A percentile compares a stretch with the other conserved stretches of the same genome.
Conservation (phyloP, 2,113 vertebrate species). For the Myotis lucifugus region DNA sequence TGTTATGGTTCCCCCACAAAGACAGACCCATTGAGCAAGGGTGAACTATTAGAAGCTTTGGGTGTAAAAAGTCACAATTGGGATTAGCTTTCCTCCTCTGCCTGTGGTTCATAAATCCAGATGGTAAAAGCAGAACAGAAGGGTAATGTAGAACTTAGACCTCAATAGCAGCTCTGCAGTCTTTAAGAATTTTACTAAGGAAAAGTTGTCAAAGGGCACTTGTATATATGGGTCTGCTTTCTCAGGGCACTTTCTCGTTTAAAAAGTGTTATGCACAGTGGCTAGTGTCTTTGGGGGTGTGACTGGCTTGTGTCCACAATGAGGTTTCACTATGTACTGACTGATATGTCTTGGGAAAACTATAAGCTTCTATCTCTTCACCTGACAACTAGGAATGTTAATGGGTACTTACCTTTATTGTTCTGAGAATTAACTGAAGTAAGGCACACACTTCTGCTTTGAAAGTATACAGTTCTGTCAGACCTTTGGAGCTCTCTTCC, state of each 20-base stretch:
- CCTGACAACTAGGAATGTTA: background rate
- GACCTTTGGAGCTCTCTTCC: background rate
- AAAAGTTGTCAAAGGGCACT: background rate
- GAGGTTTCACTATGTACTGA: background rate
- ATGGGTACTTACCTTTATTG: background rate
- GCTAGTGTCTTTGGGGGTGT: background rate
- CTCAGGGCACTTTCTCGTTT: background rate
- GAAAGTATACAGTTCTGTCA: background rate
- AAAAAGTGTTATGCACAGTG: background rate
- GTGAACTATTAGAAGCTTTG: conserved; percentile 27
- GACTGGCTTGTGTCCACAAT: background rate
- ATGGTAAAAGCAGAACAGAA: conserved; percentile 20
- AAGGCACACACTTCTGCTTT: background rate
- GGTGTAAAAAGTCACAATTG: conserved; percentile 29
- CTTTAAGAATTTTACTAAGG: conserved; percentile 19
- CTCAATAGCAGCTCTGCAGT: background rate
- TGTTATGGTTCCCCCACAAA: conserved; percentile 53
- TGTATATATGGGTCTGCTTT: background rate
- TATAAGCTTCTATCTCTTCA: background rate
- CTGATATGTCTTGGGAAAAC: background rate
- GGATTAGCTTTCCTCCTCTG: conserved; percentile 41
- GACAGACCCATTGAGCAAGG: conserved; percentile 64
- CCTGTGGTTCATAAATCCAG: conserved; percentile 62
- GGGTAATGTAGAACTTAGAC: conserved; percentile 9
- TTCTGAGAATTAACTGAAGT: background rate